A percentile compares a stretch with the other conserved stretches of the same genome.
Conservation (phyloP, 2,888 invertebrate genomes). For the Prenolepis imparis region DNA sequence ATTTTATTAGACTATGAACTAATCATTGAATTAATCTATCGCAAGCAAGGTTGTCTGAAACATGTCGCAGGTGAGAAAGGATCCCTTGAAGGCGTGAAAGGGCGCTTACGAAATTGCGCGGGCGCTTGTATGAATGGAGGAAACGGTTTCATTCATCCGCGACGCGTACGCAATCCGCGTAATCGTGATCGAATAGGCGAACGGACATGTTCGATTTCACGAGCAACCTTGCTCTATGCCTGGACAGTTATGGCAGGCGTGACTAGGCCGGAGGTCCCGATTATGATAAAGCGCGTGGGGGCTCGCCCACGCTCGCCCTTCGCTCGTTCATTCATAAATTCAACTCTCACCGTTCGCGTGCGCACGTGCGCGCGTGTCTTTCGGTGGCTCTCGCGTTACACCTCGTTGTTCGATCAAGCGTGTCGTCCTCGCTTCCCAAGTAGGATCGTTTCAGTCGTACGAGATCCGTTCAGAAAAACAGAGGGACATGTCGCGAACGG, state of each 20-base stretch:
- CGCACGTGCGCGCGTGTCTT: conserved; percentile 64
- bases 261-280: conserved; percentile 84
- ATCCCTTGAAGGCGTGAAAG: conserved; percentile 66
- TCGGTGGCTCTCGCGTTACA: conserved; percentile 68
- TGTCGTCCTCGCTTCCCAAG: conserved; percentile 45
- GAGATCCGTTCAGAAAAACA: conserved; percentile 3
- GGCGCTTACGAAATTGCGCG: conserved; percentile 66
- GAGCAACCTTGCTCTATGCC: conserved; percentile 82
- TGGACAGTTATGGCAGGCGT: conserved; percentile 80
- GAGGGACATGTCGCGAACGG: not conserved
- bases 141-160: conserved; percentile 72
- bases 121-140: conserved; percentile 68
- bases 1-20: not conserved
- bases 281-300: conserved; percentile 85
- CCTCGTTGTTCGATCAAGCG: conserved; percentile 57
- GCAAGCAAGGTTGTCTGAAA: not conserved
- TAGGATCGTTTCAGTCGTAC: not conserved
- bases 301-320: conserved; percentile 82
- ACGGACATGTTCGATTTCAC: conserved; percentile 70
- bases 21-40: not conserved
- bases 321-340: conserved; percentile 78
- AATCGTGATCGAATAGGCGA: conserved; percentile 64
- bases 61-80: not conserved
- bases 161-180: conserved; percentile 58
- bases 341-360: conserved; percentile 74